Conservation (phyloP, 1,140 invertebrate genomes). For the Theocolax elegans region DNA sequence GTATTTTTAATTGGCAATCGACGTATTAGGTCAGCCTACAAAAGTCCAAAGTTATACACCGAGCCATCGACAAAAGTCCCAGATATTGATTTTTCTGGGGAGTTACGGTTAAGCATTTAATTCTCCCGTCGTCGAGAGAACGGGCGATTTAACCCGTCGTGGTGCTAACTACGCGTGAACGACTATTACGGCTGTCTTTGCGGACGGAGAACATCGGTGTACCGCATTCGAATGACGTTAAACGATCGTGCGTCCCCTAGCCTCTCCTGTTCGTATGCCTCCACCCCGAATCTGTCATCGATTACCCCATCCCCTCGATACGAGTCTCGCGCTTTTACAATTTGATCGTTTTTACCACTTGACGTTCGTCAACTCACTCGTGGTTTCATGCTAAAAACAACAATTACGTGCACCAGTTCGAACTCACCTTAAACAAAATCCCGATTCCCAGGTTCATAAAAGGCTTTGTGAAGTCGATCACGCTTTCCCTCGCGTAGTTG, state of each 20-base stretch:
- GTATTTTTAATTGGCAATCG: no score
- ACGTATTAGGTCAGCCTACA: no score
- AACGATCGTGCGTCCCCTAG: not conserved
- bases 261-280: no score
- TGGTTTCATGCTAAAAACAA: not conserved
- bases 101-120: not conserved
- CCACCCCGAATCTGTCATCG: no score
- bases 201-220: not conserved
- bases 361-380: no score
- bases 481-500: slow-evolving; percentile 90
- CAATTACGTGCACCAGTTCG: not conserved
- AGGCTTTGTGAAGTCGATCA: slow-evolving; percentile 96
- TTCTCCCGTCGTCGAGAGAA: not conserved
- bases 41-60: no score
- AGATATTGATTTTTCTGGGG: not conserved
- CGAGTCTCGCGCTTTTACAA: not conserved
- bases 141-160: not conserved
- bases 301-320: not conserved
- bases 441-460: slow-evolving; percentile 92
- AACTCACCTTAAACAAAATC: slow-evolving; percentile 85
- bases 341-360: not conserved
- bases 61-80: no score
- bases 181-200: not conserved
- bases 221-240: not conserved
- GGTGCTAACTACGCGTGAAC: not conserved